Base-by-base conservation (phyloP, 2,113 vertebrate genomes). In the Girardinichthys multiradiatus region DNA sequence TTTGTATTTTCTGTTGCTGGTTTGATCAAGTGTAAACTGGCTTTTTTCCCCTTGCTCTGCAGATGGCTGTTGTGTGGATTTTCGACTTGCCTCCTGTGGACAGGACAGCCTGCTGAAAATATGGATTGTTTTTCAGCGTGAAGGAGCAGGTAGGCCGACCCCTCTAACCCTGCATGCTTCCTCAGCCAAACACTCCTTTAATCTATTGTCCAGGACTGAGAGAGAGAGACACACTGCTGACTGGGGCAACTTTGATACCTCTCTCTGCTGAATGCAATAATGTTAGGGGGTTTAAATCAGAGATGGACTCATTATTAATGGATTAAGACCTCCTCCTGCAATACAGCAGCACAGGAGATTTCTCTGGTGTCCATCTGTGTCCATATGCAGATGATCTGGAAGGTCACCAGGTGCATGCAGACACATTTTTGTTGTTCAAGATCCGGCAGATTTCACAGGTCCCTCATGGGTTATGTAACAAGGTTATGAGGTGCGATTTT, bases 61-160 rank as follows among this genome's bases (percentile, higher is more conserved):
- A 96, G 96, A 86, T 77, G 93, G 57, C 83, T 79, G 72, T 80
- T 85, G 81, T 61, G 82, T 79, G 64, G 88, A 79, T 87, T 95
- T 96, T 91, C 94, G 89, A 88, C 90, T 97, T 93, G 95, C 94
- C 85, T 96, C 97, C 68, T 96, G 96, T 85, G 96, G 96, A 85
- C 96, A 98, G 90, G 96, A 98, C 89, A 95, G 94, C 88, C 89
- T 88, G 86, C 86, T 95, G 87, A 96, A 95, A 87, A 89, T 97
- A 76, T 96, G 97, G 96, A 74, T 95, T 48, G 85, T 96, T 84
- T 94, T 92, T 77, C 91, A 91, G 88, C 70, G 73, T 80, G 90
- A 87, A 74, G 71, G 80, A 79, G 83, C 90, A 94, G 96, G 97
- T 98, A 94, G 79, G 73, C 42, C 9, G 21, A 27, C 64, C 63